phyloP scores from a whole-genome alignment of 2,797 vertebrate genomes.

The Lithobates sylvaticus region DNA sequence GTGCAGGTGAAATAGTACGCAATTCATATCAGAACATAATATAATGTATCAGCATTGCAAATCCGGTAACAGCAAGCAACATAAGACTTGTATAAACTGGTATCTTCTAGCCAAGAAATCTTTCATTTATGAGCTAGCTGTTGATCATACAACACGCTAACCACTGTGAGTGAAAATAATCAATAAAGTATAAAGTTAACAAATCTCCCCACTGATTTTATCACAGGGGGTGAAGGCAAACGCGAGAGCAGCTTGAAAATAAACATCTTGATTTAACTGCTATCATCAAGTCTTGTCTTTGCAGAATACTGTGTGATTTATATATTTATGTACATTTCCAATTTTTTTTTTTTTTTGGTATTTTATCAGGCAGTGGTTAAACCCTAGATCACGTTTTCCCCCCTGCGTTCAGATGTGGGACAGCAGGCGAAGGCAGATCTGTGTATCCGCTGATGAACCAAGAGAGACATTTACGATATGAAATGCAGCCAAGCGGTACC shows the following conservation, averaged over 20 bases:
- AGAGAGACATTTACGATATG: slow-evolving; percentile 49
- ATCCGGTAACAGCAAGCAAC: neutral
- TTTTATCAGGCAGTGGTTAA: neutral
- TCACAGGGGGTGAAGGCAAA: neutral
- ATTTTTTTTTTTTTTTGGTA: neutral
- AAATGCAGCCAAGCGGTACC: slow-evolving; percentile 51
- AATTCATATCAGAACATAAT: no score
- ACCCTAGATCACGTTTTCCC: neutral
- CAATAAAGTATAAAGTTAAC: neutral
- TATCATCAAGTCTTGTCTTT: neutral
- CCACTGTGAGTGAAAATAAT: neutral
- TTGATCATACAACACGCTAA: neutral
- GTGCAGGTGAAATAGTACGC: no score
- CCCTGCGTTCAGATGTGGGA: slow-evolving; percentile 12
- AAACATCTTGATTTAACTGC: neutral
- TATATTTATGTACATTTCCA: neutral
- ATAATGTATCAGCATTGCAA: no score
- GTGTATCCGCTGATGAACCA: slow-evolving; percentile 48
- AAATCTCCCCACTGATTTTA: neutral
- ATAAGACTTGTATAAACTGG: neutral
- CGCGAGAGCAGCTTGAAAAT: neutral
- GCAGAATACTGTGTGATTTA: neutral
- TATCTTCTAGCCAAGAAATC: neutral
- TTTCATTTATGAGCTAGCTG: no score
- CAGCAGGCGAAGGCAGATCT: slow-evolving; percentile 41